Conservation (phyloP, 2,113 vertebrate species). For the Tyto alba region DNA sequence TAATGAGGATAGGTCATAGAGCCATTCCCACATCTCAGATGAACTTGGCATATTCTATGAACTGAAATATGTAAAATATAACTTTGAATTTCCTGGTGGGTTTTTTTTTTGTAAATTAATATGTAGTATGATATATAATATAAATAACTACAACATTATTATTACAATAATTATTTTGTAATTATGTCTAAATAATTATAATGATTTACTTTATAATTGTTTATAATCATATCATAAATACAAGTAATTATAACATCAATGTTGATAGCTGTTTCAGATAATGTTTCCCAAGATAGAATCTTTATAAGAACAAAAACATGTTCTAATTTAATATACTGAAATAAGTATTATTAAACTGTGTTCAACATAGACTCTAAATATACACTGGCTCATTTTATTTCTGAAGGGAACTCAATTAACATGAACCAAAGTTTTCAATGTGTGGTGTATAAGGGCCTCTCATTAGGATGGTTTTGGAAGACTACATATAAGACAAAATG, state of each 20-base stretch:
- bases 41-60: not conserved
- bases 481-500: not conserved
- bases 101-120: not conserved
- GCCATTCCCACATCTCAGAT: not conserved
- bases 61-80: not conserved
- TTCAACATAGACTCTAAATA: not conserved
- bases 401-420: not conserved
- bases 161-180: not conserved
- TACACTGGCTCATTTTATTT: not conserved
- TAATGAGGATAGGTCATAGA: not conserved
- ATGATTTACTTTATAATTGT: not conserved
- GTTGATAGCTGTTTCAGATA: conserved; percentile 16
- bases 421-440: not conserved
- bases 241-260: not conserved
- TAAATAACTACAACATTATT: not conserved
- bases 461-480: not conserved
- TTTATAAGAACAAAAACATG: not conserved
- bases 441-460: not conserved
- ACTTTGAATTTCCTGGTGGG: not conserved
- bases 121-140: not conserved
- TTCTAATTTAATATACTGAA: conserved; percentile 24
- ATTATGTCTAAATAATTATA: not conserved
- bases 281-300: conserved; percentile 29
- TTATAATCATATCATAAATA: conserved; percentile 14
- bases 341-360: not conserved